Conservation (phyloP, 2,113 vertebrate genomes). For the Melanocharis versteri region DNA sequence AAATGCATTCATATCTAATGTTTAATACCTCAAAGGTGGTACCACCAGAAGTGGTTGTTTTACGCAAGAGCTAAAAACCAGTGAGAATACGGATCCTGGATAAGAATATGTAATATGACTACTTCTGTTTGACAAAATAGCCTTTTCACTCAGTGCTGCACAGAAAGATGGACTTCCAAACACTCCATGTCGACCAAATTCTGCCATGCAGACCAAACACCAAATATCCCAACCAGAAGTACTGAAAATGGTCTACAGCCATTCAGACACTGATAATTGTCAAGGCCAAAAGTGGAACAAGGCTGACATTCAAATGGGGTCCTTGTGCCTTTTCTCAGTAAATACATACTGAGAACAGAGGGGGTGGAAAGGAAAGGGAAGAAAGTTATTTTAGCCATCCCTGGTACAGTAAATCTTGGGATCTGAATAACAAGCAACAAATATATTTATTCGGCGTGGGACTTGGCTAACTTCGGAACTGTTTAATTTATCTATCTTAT, state of each 20-base stretch:
- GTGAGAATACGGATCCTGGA: neutral
- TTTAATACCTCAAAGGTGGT: neutral
- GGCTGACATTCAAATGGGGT: neutral
- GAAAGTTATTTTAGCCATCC: conserved; percentile 23
- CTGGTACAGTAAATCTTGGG: neutral
- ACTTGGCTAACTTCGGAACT: neutral
- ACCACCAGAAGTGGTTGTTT: neutral
- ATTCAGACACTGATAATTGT: neutral
- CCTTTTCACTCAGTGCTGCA: neutral
- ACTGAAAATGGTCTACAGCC: neutral
- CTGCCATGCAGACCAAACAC: neutral
- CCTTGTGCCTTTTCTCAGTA: neutral
- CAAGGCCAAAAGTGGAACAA: neutral
- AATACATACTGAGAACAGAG: neutral
- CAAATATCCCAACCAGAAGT: neutral
- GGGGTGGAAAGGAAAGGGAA: neutral
- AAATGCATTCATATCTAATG: neutral
- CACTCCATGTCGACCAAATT: neutral
- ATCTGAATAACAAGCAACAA: neutral
- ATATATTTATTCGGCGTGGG: neutral
- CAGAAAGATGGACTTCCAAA: neutral
- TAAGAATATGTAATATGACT: neutral
- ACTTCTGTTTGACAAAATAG: neutral
- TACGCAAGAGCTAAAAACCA: neutral
- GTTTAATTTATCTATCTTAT: neutral